Conservation (phyloP, 2,113 vertebrate genomes). For the Pandion haliaetus region DNA sequence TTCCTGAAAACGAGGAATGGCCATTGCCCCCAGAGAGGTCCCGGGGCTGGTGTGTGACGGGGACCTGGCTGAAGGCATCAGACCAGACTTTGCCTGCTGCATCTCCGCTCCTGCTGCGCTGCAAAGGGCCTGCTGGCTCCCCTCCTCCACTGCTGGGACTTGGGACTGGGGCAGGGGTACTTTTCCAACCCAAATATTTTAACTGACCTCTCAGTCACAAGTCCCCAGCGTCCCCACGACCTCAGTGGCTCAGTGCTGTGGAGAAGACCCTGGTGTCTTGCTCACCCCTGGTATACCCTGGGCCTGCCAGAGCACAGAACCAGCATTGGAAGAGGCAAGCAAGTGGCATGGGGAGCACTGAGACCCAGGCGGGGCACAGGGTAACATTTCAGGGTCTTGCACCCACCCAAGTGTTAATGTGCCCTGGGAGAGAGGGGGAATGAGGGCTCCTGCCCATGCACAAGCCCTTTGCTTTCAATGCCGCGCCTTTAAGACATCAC, state of each 20-base stretch:
- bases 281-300: neutral
- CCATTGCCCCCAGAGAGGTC: neutral
- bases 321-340: neutral
- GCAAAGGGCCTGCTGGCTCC: neutral
- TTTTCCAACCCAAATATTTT: neutral
- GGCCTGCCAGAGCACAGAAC: neutral
- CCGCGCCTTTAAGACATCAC: constrained; percentile 7
- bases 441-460: neutral
- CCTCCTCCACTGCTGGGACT: neutral
- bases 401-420: neutral
- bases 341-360: neutral
- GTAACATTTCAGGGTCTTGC: neutral
- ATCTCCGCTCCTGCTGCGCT: neutral
- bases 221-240: neutral
- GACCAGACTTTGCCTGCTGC: neutral
- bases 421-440: neutral
- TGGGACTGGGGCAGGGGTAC: neutral
- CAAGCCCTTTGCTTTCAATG: neutral
- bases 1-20: neutral
- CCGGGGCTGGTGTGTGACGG: rapidly evolving
- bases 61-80: neutral
- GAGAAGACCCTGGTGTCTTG: neutral
- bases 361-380: neutral
- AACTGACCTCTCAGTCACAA: neutral
- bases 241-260: neutral